Evolutionary conservation across 2,113 vertebrate genomes (phyloP), one percentile per base, ranked within the genome.

Genomic region (Jaculus jaculus): DNA sequence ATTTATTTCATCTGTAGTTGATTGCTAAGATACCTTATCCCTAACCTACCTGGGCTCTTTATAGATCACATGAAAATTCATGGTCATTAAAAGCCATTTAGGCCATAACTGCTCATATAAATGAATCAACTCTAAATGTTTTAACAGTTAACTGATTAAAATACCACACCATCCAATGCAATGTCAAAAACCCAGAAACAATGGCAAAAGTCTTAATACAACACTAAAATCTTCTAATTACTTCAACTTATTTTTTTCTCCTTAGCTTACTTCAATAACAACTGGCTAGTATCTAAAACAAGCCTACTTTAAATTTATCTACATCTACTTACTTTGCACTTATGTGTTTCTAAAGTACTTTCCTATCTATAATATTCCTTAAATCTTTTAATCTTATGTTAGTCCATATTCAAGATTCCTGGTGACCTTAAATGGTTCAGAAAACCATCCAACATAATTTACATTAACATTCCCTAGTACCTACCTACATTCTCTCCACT

Each of bases 71-170:
- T 85, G 47, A 94, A 96, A 94, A 82, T 54, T 69, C 61, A 87
- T 15, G 60, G 37, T 89, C 77, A 91, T 47, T 82, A 94, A 94
- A 92, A 92, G 61, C 32, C 85, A 92, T 68, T 84, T 88, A 87
- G 42, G 58, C 39, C 51, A 73, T 37, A 89, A 87, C 2, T 13
- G 88, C 63, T 93, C 30, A 90, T 18, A 65, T 89, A 37, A 95
- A 75, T 34, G 54, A 89, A 89, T 61, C 82, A 87, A 85, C 30
- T 84, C 34, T 72, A 75, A 21, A 84, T 87, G 39, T 42, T 74
- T 63, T 63, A 16, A 47, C 42, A 47, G 15, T 66, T 84, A 93
- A 87, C 30, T 78, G 42, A 47, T 1, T 37, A 34, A 93, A 93
- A 93, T 60, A 90, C 15, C 54, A 82, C 0, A 85, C 30, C 37